phyloP scores from a whole-genome alignment of 2,113 vertebrate species.

The Datnioides undecimradiatus region DNA sequence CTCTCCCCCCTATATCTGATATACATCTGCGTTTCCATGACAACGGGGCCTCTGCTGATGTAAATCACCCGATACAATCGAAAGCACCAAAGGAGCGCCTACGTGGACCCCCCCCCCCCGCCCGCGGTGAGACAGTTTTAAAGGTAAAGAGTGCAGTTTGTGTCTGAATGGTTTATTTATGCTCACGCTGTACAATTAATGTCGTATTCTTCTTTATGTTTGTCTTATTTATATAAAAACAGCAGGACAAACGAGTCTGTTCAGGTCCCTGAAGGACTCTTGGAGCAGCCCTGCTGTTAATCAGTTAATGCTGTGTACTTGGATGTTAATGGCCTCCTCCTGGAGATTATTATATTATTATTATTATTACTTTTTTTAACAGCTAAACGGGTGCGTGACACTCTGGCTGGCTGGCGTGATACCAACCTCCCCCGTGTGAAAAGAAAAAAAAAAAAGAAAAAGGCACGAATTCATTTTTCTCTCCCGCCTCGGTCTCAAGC shows the following conservation, averaged over 20 bases:
- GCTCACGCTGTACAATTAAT: too few species aligned
- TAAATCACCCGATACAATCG: neutral
- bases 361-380: too few species aligned
- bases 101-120: too few species aligned
- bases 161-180: too few species aligned
- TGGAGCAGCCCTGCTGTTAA: neutral
- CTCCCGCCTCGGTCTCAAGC: neutral
- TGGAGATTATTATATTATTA: too few species aligned
- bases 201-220: too few species aligned
- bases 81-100: too few species aligned
- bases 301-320: neutral
- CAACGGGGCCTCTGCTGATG: neutral
- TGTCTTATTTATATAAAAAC: neutral
- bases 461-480: neutral
- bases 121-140: too few species aligned
- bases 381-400: conserved; percentile 9
- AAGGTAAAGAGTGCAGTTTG: too few species aligned
- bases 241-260: neutral
- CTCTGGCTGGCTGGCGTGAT: conserved; percentile 2
- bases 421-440: neutral
- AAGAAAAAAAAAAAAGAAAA: neutral
- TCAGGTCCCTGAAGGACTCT: neutral
- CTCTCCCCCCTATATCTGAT: neutral
- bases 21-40: neutral
- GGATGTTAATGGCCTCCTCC: neutral